Evolutionary conservation across 1,140 invertebrate species (phyloP), one percentile per base, ranked within the genome.

Genomic region (Caenorhabditis remanei): DNA sequence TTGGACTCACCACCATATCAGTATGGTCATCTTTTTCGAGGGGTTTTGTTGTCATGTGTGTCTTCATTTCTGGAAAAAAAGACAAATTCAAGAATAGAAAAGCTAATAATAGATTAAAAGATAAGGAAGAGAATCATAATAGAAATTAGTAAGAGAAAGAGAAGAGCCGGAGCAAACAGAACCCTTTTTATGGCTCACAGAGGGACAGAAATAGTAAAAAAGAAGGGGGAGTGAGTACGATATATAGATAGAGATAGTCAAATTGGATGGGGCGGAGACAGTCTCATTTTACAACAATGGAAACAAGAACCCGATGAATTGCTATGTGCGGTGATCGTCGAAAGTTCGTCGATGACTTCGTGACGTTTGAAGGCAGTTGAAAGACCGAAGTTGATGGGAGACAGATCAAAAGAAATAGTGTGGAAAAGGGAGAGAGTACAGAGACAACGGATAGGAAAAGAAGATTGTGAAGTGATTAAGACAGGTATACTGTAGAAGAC

Each of bases 271-370:
- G 71, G 46, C 43, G 71, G 71, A 41, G 32, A 32, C 65, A 46
- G 24, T 63, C 65, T 40, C 40, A 71, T 14, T 71, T 71, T 79
- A 67, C 21, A 24, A 79, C 46, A 32, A 71, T 16, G 65, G 46
- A 79, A 79, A 79, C 71, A 9, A 50, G 71, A 79, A 79, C 53
- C 71, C 71, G 46, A 79, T 32, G 43, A 21, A n/a, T 14, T 58
- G 21, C 24, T 79, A 53, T 21, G 46, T 48, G 41, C 3, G n/a
- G 43, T n/a, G 71, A 14, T 50, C 71, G 71, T 79, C 46, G 43
- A 46, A 79, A 79, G 71, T 50, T 79, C 71, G 71, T 79, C 71
- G 71, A 79, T 79, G 71, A 79, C 46, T 79, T 79, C 46, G 71
- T 79, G 71, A 79, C 71, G 71, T 79, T 48, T 41, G 0, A 9